Evolutionary conservation across 2,113 vertebrate genomes (phyloP), one percentile per base, ranked within the genome.

Genomic region (Oncorhynchus keta): DNA sequence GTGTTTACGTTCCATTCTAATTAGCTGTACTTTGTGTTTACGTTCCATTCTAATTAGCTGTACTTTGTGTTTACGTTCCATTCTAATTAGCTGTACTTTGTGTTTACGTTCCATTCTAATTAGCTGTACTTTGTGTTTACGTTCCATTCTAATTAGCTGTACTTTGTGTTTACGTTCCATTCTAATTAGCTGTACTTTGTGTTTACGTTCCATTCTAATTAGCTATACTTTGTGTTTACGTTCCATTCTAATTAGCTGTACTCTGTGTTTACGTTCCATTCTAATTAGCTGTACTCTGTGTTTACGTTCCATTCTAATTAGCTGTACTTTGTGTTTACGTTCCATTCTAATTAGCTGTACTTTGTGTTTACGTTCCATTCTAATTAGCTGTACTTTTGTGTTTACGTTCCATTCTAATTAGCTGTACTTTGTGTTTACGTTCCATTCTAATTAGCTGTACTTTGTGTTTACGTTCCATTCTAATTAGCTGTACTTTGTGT

Each of bases 321-420:
- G 20, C 16, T 22, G 1, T 22, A 22, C 18, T 82, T 74, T 79
- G 70, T 55, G 51, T n/a, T n/a, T n/a, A 22, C 5, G 59, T 22
- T 62, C n/a, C n/a, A 62, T 62, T 62, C 59, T 22, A 62, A 62
- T 62, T 62, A 22, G 20, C 16, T 22, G 1, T 22, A 22, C 18
- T 82, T 74, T 79, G 70, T 55, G 51, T n/a, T n/a, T n/a, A 22
- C 5, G 59, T 22, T 62, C n/a, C n/a, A 62, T 62, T 62, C 59
- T 22, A 62, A 62, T 62, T 62, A 22, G 20, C 16, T 22, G 1
- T 22, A 22, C 18, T 82, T 74, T 79, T n/a, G n/a, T n/a, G n/a
- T n/a, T n/a, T n/a, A 22, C 5, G 59, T 22, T 62, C n/a, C n/a
- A 62, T 62, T 62, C 59, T 22, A 62, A 62, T 62, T 62, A 22